phyloP scores from a whole-genome alignment of 2,113 vertebrate genomes.

The Dendropsophus ebraccatus region DNA sequence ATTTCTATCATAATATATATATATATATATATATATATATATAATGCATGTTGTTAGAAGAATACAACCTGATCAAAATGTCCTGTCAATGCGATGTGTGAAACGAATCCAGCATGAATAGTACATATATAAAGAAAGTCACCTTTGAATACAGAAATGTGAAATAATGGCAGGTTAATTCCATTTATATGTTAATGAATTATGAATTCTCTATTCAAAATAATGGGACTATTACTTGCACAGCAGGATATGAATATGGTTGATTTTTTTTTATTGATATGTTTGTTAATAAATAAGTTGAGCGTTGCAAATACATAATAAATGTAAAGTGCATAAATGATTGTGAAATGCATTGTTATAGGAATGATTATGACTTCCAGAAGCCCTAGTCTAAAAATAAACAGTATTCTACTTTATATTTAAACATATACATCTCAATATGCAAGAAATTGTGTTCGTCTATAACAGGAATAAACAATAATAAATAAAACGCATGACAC shows the following conservation, averaged over 20 bases:
- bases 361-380: background rate
- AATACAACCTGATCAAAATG: slow-evolving; percentile 2
- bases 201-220: background rate
- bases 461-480: no score
- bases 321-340: background rate
- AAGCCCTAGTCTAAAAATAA: no score
- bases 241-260: background rate
- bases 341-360: background rate
- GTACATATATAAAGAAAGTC: background rate
- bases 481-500: no score
- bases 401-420: background rate
- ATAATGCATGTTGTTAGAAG: background rate
- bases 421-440: background rate
- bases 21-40: no score
- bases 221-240: slow-evolving; percentile 20
- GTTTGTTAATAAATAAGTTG: background rate
- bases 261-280: background rate
- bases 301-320: background rate
- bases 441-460: background rate
- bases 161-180: background rate
- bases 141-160: slow-evolving; percentile 11
- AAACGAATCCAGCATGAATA: background rate
- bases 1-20: background rate
- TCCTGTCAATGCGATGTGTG: slow-evolving; percentile 10
- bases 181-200: slow-evolving; percentile 34